Percentiles rank a stretch among this genome's conserved stretches.
Evolutionary conservation across 2,113 vertebrate genomes (phyloP).

Genomic region (Dasypus novemcinctus): DNA sequence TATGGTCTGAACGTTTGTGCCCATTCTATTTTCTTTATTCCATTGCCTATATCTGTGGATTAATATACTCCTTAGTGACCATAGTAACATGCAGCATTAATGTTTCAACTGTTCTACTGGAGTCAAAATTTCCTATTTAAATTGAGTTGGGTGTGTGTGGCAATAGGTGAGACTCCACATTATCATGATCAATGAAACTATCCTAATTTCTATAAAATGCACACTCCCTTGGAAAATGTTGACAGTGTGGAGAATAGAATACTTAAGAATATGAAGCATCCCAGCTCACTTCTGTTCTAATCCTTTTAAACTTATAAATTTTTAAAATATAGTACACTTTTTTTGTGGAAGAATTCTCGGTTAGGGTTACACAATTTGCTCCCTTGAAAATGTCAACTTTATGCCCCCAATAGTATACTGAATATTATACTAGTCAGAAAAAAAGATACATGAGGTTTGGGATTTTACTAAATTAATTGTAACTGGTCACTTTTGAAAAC

Average conservation of each 20-base stretch:
- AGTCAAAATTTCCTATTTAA: slow-evolving; percentile 22
- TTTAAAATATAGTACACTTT: slow-evolving; percentile 29
- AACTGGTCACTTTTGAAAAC: neutral
- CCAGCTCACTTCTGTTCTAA: neutral
- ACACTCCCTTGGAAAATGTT: neutral
- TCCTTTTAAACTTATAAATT: slow-evolving; percentile 41
- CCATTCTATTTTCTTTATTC: neutral
- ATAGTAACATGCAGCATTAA: slow-evolving; percentile 5
- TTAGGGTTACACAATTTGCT: slow-evolving; percentile 6
- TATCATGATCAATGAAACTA: neutral
- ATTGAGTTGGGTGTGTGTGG: neutral
- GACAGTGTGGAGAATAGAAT: neutral
- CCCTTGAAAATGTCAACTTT: slow-evolving; percentile 45
- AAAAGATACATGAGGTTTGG: neutral
- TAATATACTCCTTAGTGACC: neutral
- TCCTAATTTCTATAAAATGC: neutral
- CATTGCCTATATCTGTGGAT: neutral
- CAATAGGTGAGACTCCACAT: neutral
- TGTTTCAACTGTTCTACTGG: neutral
- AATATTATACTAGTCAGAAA: neutral
- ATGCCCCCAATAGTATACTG: neutral
- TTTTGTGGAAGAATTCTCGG: neutral
- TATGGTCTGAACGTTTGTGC: slow-evolving; percentile 15
- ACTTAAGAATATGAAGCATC: neutral
- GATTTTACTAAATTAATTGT: slow-evolving; percentile 24